These are phyloP conservation scores for Tupaia tana DNA, from an alignment of 2,113 vertebrate species.

Conservation along the genomic window DNA sequence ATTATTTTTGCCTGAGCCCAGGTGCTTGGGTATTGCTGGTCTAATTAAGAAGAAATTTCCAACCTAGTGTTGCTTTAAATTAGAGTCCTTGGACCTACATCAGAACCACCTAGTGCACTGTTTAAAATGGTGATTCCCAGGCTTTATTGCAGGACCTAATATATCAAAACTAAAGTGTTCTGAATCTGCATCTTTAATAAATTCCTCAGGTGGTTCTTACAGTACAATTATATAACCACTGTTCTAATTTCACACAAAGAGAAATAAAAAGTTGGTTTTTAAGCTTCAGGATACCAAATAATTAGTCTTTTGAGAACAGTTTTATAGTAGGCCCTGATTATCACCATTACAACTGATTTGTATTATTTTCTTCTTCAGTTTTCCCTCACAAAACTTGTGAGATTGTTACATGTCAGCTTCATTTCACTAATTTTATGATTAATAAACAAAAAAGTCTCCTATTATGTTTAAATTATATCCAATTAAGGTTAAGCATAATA, in stretches of 20 bases:
- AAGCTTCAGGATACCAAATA: constrained; percentile 52
- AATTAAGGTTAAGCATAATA: constrained; percentile 62
- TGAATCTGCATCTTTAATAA: constrained; percentile 53
- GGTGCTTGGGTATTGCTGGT: neutral
- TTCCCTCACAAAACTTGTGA: constrained; percentile 40
- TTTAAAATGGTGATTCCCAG: constrained; percentile 46
- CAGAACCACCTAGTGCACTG: neutral
- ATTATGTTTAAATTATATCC: constrained; percentile 59
- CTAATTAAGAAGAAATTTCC: neutral
- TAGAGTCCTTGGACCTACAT: neutral
- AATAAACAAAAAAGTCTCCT: neutral
- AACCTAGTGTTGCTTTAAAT: constrained; percentile 3
- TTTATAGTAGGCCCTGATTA: neutral
- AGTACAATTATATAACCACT: constrained; percentile 39
- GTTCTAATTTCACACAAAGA: constrained; percentile 36
- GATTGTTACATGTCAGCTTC: constrained; percentile 12
- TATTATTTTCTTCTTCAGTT: constrained; percentile 38
- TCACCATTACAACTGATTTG: constrained; percentile 25
- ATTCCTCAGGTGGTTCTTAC: neutral
- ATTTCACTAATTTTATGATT: constrained; percentile 29
- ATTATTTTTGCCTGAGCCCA: neutral
- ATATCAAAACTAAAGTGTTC: neutral
- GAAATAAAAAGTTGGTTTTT: constrained; percentile 31
- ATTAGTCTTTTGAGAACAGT: constrained; percentile 27
- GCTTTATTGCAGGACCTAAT: neutral